A percentile compares a stretch with the other conserved stretches of the same genome.
phyloP scores from a whole-genome alignment of 1,140 invertebrate species.

The Penaeus vannamei region DNA sequence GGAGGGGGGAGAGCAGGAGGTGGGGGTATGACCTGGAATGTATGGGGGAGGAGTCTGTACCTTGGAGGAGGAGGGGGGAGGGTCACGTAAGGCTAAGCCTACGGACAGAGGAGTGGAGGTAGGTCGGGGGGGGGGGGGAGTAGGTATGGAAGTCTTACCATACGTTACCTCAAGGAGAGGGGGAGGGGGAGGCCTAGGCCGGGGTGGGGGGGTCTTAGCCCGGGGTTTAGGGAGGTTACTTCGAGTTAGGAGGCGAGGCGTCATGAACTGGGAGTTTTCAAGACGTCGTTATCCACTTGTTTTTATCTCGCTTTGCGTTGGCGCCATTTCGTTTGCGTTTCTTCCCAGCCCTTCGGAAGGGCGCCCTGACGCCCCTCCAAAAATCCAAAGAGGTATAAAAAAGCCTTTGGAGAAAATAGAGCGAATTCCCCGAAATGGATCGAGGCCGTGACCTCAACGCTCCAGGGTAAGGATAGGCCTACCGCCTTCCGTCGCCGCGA shows the following conservation, averaged over 20 bases:
- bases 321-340: too few relatives aligned
- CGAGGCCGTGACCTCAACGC: background rate
- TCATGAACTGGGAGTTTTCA: background rate
- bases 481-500: background rate
- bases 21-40: background rate
- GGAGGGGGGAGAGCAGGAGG: background rate
- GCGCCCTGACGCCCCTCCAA: too few relatives aligned
- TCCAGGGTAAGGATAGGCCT: conserved; percentile 3
- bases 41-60: background rate
- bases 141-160: too few relatives aligned
- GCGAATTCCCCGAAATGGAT: background rate
- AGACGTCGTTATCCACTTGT: too few relatives aligned
- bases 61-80: background rate
- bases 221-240: background rate
- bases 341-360: too few relatives aligned
- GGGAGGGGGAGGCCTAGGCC: background rate
- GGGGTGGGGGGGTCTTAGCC: background rate
- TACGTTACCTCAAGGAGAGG: background rate
- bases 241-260: background rate
- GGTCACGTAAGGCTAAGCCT: background rate
- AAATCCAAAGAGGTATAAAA: background rate
- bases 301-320: too few relatives aligned
- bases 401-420: background rate
- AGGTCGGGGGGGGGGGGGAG: background rate
- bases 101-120: background rate